These are phyloP conservation scores for Picathartes gymnocephalus DNA, from an alignment of 2,113 vertebrate genomes.

Conservation along the genomic window DNA sequence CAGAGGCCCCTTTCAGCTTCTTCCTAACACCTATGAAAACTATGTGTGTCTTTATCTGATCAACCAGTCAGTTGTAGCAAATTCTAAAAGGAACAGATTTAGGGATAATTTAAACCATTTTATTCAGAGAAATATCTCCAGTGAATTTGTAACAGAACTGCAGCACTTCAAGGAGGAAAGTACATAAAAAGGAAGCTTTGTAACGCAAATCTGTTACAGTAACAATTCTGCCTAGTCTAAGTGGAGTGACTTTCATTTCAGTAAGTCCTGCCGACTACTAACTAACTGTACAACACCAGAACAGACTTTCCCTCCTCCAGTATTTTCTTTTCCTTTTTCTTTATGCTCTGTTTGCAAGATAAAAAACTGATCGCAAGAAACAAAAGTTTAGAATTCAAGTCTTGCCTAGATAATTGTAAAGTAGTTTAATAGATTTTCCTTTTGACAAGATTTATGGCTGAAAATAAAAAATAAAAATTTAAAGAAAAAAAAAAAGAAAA, in stretches of 20 bases:
- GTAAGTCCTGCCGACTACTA: background rate
- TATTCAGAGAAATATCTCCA: background rate
- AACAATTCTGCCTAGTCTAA: background rate
- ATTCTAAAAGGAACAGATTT: background rate
- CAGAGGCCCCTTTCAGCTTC: background rate
- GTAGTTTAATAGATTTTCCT: background rate
- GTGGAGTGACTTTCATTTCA: background rate
- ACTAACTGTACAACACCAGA: background rate
- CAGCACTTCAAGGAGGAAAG: background rate
- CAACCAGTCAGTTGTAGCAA: background rate
- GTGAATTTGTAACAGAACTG: background rate
- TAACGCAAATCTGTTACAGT: background rate
- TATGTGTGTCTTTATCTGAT: background rate
- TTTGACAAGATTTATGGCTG: background rate
- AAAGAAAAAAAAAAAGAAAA: background rate
- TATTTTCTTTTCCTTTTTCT: background rate
- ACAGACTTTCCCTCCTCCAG: background rate
- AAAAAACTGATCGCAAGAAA: background rate
- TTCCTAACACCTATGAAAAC: background rate
- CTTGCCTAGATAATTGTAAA: background rate
- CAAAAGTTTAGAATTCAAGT: background rate
- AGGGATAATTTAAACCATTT: background rate
- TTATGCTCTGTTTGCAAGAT: background rate
- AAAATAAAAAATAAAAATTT: background rate
- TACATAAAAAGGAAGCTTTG: background rate